Percentiles rank a stretch among this genome's conserved stretches.
Conservation (phyloP, 2,888 invertebrate genomes). For the Clusia tigrina region DNA sequence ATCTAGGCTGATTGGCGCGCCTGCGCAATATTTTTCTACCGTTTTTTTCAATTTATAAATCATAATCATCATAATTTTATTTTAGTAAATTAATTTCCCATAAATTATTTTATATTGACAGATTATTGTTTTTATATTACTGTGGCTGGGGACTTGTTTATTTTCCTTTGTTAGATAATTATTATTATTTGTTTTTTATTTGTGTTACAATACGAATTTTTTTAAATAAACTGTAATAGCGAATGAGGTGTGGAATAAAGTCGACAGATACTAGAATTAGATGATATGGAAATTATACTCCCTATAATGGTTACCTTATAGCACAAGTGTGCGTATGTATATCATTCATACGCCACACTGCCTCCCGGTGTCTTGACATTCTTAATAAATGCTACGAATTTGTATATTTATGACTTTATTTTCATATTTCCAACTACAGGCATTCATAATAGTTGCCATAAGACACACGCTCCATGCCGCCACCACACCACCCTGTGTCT, state of each 20-base stretch:
- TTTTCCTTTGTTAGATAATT: too few species aligned
- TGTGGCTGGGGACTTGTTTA: too few species aligned
- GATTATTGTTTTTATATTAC: conserved; percentile 29
- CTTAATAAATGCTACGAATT: conserved; percentile 58
- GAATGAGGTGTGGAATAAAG: too few species aligned
- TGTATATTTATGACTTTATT: conserved; percentile 58
- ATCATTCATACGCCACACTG: not conserved
- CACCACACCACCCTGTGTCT: conserved; percentile 16
- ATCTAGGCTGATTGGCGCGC: conserved; percentile 18
- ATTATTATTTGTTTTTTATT: too few species aligned
- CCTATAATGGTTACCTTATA: too few species aligned
- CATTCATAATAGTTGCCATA: conserved; percentile 8
- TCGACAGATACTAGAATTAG: too few species aligned
- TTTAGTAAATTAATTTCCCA: conserved; percentile 24
- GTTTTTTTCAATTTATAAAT: conserved; percentile 13
- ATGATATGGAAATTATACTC: too few species aligned
- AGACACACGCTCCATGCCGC: not conserved
- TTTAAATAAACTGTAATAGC: too few species aligned
- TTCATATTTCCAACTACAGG: conserved; percentile 33
- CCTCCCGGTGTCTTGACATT: conserved; percentile 53
- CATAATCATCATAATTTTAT: not conserved
- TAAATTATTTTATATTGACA: conserved; percentile 31
- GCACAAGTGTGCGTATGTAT: too few species aligned
- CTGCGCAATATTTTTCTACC: conserved; percentile 9
- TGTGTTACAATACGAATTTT: too few species aligned